Evolutionary conservation across 2,113 vertebrate species (phyloP), one percentile per base, ranked within the genome.

Genomic region (Eira barbara): DNA sequence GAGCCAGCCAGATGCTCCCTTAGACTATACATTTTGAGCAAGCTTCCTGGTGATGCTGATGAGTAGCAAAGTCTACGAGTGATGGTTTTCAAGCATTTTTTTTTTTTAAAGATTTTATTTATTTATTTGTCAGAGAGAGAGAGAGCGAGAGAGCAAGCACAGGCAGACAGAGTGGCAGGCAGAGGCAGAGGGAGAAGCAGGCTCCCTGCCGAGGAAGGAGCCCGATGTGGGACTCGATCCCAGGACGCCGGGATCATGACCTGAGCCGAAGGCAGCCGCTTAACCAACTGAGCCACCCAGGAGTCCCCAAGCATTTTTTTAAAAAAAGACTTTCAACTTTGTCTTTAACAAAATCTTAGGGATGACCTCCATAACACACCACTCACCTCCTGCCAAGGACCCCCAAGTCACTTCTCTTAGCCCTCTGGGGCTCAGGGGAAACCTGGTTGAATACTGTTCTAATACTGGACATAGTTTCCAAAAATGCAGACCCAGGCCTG

Each of bases 341-440:
- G 61, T 89, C 45, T 91, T 81, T 92, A 96, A 94, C 36, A 89
- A 89, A 89, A 92, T 76, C 21, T 76, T 86, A 80, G 29, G 27
- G 15, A 79, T 84, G 61, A 23, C 18, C 27, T 74, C 36, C 11
- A 69, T 36, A 78, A 80, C 14, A 57, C 2, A 91, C 3, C 36
- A 79, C 13, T 71, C 5, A 14, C 82, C 42, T 82, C 61, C 55
- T 73, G 36, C 52, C 14, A 55, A 18, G 55, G 11, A 7, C 18
- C 57, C 82, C 71, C 20, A 80, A 63, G 31, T 31, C 47, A 36
- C 42, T 69, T 94, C 23, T 36, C 45, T 13, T 25, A 49, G 29
- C 36, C 52, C 6, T 57, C 67, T 39, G 1, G 10, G 20, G 7
- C 11, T 82, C 47, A 65, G 5, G 31, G 42, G 4, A 92, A 89